Percentiles rank a stretch among this genome's conserved stretches.
These are phyloP conservation scores for Leptothorax acervorum DNA, from an alignment of 2,888 invertebrate species.

Conservation along the genomic window DNA sequence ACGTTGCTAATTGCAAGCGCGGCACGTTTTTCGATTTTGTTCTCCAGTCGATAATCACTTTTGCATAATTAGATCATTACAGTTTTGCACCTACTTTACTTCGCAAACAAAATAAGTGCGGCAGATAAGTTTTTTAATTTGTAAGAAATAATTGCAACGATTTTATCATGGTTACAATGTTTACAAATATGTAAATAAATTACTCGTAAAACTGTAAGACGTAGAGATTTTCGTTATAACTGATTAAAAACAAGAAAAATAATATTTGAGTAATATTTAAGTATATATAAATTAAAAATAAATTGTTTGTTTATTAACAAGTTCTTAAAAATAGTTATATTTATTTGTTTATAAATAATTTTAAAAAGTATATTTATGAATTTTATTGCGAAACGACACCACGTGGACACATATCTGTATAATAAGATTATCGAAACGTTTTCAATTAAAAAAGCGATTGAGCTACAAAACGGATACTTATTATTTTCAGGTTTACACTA, in stretches of 20 bases:
- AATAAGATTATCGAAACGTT: neutral
- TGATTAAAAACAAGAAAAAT: neutral
- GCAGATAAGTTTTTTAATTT: neutral
- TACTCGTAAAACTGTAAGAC: neutral
- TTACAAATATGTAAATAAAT: neutral
- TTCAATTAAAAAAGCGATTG: neutral
- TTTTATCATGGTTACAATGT: neutral
- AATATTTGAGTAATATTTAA: neutral
- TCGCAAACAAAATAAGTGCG: neutral
- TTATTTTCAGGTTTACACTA: slow-evolving; percentile 19
- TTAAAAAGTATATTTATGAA: neutral
- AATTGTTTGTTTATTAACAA: neutral
- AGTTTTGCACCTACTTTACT: slow-evolving; percentile 2
- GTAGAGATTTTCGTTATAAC: neutral
- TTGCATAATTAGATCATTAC: slow-evolving; percentile 28
- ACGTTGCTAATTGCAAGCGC: slow-evolving; percentile 31
- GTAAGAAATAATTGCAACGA: neutral
- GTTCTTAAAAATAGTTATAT: neutral
- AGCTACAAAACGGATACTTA: neutral
- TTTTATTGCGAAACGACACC: neutral
- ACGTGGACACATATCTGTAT: neutral
- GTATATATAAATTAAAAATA: neutral
- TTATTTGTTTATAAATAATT: neutral
- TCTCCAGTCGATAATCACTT: slow-evolving; percentile 27
- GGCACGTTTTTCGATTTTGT: slow-evolving; percentile 35